These are phyloP conservation scores for Diadophis punctatus DNA, from an alignment of 2,113 vertebrate species.

Conservation along the genomic window DNA sequence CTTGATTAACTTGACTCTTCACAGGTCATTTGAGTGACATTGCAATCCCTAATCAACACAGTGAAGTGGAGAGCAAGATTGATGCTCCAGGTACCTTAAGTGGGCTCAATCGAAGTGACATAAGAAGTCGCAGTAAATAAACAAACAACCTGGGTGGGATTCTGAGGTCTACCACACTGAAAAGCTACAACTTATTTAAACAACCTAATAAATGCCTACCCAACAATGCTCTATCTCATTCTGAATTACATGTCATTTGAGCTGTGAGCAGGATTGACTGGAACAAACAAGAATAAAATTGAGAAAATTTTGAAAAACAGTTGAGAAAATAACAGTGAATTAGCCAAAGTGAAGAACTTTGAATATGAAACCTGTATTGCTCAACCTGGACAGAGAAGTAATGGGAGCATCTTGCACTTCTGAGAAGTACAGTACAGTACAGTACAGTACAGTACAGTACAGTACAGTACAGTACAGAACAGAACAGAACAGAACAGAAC, in stretches of 20 bases:
- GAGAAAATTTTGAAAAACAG: not conserved
- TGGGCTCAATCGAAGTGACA: not conserved
- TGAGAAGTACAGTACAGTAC: not conserved
- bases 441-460: too few relatives aligned
- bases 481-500: too few relatives aligned
- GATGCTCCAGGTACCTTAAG: slow-evolving; percentile 28
- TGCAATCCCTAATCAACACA: slow-evolving; percentile 28
- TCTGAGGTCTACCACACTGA: not conserved
- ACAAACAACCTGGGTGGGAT: not conserved
- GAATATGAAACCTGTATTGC: not conserved
- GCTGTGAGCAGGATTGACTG: not conserved
- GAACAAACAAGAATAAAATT: slow-evolving; percentile 2
- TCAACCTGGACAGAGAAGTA: slow-evolving; percentile 17
- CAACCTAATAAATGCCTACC: not conserved
- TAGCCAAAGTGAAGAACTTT: not conserved
- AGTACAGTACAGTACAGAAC: too few relatives aligned
- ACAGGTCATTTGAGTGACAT: slow-evolving; percentile 15
- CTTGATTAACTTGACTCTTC: slow-evolving; percentile 45
- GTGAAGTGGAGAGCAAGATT: slow-evolving; percentile 20
- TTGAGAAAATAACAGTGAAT: not conserved
- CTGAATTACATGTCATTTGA: slow-evolving; percentile 26
- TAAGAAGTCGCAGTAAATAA: not conserved
- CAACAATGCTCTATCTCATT: not conserved
- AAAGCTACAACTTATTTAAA: slow-evolving; percentile 21
- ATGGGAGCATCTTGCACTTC: not conserved